Evolutionary conservation across 1,140 invertebrate species (phyloP), one percentile per base, ranked within the genome.

Genomic region (Drosophila arizonae): DNA sequence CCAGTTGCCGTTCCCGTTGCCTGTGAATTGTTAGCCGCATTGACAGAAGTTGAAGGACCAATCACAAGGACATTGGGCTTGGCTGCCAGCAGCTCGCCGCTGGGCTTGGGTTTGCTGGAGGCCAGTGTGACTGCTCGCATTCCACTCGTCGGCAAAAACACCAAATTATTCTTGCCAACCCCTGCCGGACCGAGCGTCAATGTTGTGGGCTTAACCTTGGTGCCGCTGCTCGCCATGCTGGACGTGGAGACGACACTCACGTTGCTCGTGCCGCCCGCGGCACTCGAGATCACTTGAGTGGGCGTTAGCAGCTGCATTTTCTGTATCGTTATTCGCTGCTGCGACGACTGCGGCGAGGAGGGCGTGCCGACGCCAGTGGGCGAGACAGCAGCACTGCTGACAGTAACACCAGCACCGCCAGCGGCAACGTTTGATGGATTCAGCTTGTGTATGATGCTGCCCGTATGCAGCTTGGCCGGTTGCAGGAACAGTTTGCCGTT

Each of bases 401-500:
- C 30, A 8, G 62, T 50, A n/a, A 52, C n/a, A 43, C 48, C 43
- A 15, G 30, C 28, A 5, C 13, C 17, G 58, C 26, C 48, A 26
- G 58, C 30, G 4, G 24, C 43, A 39, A 66, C 39, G 65, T 63
- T 79, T 0, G 72, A 26, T 39, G 78, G 50, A 45, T 84, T 88
- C 0, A 89, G 60, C 72, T 90, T 91, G 41, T 89, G 84, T 36
- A 84, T 75, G 8, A 91, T 71, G 73, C 77, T 72, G 45, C 77
- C 79, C 8, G 79, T 60, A 10, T 72, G 73, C 3, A 88, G 56
- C 13, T 87, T 79, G 6, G 85, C 80, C 4, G 85, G 74, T 51
- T 90, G 90, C 46, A 91, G 77, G 39, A 90, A 90, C 3, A 91
- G 72, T 55, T 91, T 91, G 13, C 90, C 90, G 56, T 90, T 91